Evolutionary conservation across 2,888 invertebrate genomes (phyloP), one percentile per base, ranked within the genome.

Genomic region (Drosophila austrosaltans): DNA sequence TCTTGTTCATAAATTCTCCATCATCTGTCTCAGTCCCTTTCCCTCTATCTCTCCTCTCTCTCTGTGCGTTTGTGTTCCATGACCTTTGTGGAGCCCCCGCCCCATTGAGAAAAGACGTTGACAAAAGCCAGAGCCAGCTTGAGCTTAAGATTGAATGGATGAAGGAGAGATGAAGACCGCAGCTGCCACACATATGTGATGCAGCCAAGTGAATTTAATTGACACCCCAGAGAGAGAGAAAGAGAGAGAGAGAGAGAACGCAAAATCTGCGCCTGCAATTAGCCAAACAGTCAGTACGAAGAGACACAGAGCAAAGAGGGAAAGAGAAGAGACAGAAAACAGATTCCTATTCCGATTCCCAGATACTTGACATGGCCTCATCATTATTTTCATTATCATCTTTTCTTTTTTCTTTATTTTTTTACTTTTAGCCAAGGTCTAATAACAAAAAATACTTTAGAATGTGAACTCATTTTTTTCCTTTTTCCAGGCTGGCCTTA

Each of bases 221-320:
- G 83, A 87, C 83, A 89, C 84, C 87, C 76, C 78, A 69, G 69
- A 72, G 77, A 69, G 72, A 16, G 16, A 16, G 16, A 16, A 1
- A 16, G 1, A 16, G 16, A 16, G 16, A 16, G 16, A 16, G 16
- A 16, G 16, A 69, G 69, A 72, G 77, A 69, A 71, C 74, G 74
- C 69, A 22, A 76, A 86, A 87, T 83, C 84, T 84, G 87, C 89
- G 83, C 69, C 89, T 71, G 89, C 87, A 83, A 83, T 83, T 88
- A 83, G 82, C 74, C 67, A 63, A 68, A 66, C 32, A 60, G 61
- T 44, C 68, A 57, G 48, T 16, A 16, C 16, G 16, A 16, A 78
- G 63, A 44, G 66, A 62, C 32, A 32, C n/a, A 40, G 53, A 16
- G 8, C 8, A 42, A 30, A 64, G 42, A 30, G 6, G 22, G 54